Percentiles rank a stretch among this genome's conserved stretches.
phyloP scores from a whole-genome alignment of 2,888 invertebrate species.

The Synergus gifuensis region DNA sequence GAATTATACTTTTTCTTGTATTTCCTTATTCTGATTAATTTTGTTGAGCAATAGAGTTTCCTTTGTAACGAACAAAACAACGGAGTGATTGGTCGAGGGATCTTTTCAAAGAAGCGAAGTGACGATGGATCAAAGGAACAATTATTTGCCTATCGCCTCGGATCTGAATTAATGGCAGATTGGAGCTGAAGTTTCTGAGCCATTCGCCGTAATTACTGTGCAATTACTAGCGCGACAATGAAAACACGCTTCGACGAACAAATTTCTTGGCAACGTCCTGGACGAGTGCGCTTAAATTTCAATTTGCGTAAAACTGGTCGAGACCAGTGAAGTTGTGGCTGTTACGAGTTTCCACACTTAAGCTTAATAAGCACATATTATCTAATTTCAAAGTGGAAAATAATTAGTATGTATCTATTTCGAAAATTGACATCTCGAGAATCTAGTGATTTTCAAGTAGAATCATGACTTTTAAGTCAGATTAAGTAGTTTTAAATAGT shows the following conservation, averaged over 20 bases:
- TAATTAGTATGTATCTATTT: neutral
- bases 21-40: neutral
- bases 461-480: too few species aligned
- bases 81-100: slow-evolving; percentile 13
- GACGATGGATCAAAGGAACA: slow-evolving; percentile 37
- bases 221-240: slow-evolving; percentile 66
- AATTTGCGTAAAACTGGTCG: slow-evolving; percentile 59
- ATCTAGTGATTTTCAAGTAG: neutral
- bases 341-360: neutral
- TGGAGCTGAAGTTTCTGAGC: slow-evolving; percentile 60
- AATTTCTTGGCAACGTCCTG: slow-evolving; percentile 52
- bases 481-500: too few species aligned
- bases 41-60: neutral
- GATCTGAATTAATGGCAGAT: slow-evolving; percentile 34
- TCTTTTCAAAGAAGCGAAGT: slow-evolving; percentile 22
- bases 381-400: neutral
- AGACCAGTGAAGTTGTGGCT: neutral
- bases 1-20: neutral
- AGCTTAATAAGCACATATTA: neutral
- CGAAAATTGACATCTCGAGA: neutral
- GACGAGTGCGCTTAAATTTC: slow-evolving; percentile 60
- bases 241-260: slow-evolving; percentile 59
- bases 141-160: slow-evolving; percentile 34
- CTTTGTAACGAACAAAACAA: slow-evolving; percentile 1
- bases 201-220: slow-evolving; percentile 62